Evolutionary conservation across 1,140 invertebrate species (phyloP).

Genomic region (Tetramorium alpestre): DNA sequence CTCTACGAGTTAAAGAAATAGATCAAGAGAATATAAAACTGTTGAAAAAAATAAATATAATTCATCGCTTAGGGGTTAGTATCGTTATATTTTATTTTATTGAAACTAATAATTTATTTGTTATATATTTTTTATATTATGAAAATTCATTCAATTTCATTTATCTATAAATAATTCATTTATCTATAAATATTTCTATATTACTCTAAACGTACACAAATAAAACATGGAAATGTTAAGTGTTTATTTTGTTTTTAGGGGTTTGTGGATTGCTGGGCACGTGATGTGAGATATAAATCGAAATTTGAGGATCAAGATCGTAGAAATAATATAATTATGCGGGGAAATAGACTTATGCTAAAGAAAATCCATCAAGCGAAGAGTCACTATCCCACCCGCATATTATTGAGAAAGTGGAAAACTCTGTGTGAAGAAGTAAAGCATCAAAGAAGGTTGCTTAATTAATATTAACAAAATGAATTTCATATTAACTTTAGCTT

Average conservation of each 20-base stretch:
- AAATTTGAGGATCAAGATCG: conserved; percentile 17
- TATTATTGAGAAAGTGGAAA: conserved; percentile 73
- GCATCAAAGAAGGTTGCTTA: conserved; percentile 17
- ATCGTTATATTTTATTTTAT: conserved; percentile 32
- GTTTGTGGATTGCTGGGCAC: conserved; percentile 77
- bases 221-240: background rate
- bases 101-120: background rate
- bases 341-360: conserved; percentile 71
- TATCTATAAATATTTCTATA: background rate
- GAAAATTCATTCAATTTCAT: background rate
- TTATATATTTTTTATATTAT: conserved; percentile 1
- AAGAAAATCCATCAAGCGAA: conserved; percentile 58
- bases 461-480: background rate
- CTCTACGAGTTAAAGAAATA: conserved; percentile 73
- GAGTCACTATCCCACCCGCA: conserved; percentile 67
- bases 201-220: background rate
- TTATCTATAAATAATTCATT: background rate
- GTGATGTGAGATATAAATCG: conserved; percentile 41
- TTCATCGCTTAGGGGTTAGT: conserved; percentile 82
- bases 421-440: conserved; percentile 10
- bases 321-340: conserved; percentile 56
- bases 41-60: conserved; percentile 81
- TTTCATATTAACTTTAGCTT: background rate
- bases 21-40: conserved; percentile 84
- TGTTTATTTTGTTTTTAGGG: conserved; percentile 66